Conservation (phyloP, 2,888 invertebrate species). For the Hydrotaea cyrtoneurina region DNA sequence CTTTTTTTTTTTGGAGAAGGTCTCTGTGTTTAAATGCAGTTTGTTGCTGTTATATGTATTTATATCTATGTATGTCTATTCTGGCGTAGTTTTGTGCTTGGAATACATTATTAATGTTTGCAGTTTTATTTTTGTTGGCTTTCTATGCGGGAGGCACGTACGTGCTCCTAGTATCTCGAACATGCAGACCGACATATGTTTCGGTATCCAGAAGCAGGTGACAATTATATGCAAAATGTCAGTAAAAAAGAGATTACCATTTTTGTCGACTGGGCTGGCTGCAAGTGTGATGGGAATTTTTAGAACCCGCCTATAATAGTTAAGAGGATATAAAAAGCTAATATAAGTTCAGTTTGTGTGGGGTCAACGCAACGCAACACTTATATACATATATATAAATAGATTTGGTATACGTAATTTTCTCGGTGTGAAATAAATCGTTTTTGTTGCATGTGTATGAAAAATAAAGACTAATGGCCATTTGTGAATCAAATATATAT, state of each 20-base stretch:
- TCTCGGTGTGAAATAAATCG: neutral
- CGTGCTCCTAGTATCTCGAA: neutral
- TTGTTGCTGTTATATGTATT: neutral
- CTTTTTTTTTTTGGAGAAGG: neutral
- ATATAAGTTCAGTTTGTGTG: neutral
- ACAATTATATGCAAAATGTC: conserved; percentile 34
- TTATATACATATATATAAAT: too few species aligned
- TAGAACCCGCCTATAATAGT: neutral
- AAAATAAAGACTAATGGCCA: too few species aligned
- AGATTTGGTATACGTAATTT: too few species aligned
- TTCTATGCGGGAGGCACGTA: conserved; percentile 53
- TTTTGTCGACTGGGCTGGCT: neutral
- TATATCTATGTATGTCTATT: conserved; percentile 34
- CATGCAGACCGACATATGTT: conserved; percentile 1
- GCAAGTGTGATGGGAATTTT: conserved; percentile 38
- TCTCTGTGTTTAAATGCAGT: neutral
- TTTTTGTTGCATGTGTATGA: too few species aligned
- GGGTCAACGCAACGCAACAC: neutral
- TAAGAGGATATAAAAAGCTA: neutral
- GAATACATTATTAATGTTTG: conserved; percentile 45
- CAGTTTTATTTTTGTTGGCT: conserved; percentile 29
- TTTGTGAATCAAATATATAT: too few species aligned
- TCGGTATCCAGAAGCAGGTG: conserved; percentile 43
- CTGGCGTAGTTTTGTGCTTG: conserved; percentile 32
- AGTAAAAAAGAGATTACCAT: conserved; percentile 35